Evolutionary conservation across 2,888 invertebrate genomes (phyloP), one percentile per base, ranked within the genome.

Genomic region (Euplexia lucipara): DNA sequence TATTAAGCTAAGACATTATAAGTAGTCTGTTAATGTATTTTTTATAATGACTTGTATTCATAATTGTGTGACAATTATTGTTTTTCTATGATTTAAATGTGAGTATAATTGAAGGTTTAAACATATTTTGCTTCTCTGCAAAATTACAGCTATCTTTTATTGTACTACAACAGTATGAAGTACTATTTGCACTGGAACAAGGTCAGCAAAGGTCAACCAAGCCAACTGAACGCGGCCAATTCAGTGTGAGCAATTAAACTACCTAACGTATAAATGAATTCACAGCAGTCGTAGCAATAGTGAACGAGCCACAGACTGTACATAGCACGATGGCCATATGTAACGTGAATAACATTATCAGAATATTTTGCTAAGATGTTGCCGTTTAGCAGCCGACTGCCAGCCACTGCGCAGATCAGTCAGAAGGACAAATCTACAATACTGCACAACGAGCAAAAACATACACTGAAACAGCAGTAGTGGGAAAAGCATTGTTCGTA

Each of bases 331-430:
- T n/a, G 45, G 58, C 49, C 64, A 63, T 63, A 64, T 72, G 69
- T 73, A 74, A 69, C 62, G 67, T 58, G 74, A 72, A 70, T 71
- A 74, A 79, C 67, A 79, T 82, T 86, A 81, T 74, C 83, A 77
- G 70, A 82, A 78, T 78, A 76, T 79, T 75, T 74, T 79, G 82
- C 72, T 83, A 82, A 84, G 83, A 82, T 70, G 67, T 75, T 72
- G 66, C 71, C 66, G 80, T 73, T 86, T 84, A 84, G 81, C 82
- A 81, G 56, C 71, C n/a, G n/a, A n/a, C n/a, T n/a, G n/a, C 34
- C 26, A 37, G 14, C 4, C 39, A 48, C 30, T 30, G 2, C 2
- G 8, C 1, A 30, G 12, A 9, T 5, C 9, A 39, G 7, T 9
- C 22, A 61, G 70, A 68, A 61, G 48, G 9, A 14, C 12, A 16